A percentile compares a stretch with the other conserved stretches of the same genome.
Conservation (phyloP, 1,140 invertebrate genomes). For the Archivesica marissinica region DNA sequence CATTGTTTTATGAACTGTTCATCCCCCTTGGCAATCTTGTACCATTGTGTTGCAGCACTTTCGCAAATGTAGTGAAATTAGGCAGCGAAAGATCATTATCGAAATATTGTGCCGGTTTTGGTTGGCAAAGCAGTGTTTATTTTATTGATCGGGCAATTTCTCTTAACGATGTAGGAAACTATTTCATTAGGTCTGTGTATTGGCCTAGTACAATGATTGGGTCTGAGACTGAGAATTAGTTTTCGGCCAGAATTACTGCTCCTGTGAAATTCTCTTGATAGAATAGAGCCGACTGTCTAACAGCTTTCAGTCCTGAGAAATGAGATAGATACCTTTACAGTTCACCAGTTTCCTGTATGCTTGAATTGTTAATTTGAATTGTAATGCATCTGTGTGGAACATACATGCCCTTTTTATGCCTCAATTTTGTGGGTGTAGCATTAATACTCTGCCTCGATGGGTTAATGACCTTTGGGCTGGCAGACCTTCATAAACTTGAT, state of each 20-base stretch:
- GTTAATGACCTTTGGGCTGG: too few species aligned
- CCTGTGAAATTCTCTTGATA: neutral
- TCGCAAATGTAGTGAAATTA: too few species aligned
- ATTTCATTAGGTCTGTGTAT: slow-evolving; percentile 25
- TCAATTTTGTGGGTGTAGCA: too few species aligned
- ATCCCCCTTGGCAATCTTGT: too few species aligned
- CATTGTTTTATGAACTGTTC: too few species aligned
- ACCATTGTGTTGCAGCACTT: too few species aligned
- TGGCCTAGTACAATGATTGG: slow-evolving; percentile 33
- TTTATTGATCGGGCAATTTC: slow-evolving; percentile 1
- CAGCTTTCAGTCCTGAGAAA: neutral
- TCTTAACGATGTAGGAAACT: slow-evolving; percentile 14
- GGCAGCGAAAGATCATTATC: too few species aligned
- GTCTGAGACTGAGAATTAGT: slow-evolving; percentile 29
- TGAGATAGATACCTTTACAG: neutral
- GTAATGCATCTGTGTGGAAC: neutral
- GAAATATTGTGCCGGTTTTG: too few species aligned
- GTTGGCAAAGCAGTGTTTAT: neutral
- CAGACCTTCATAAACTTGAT: too few species aligned
- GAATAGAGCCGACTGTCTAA: neutral
- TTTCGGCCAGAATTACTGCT: slow-evolving; percentile 13
- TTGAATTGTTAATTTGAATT: neutral
- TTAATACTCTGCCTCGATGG: too few species aligned
- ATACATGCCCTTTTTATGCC: neutral
- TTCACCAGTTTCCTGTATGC: neutral